Evolutionary conservation across 1,140 invertebrate genomes (phyloP).

Genomic region (Euwallacea similis): DNA sequence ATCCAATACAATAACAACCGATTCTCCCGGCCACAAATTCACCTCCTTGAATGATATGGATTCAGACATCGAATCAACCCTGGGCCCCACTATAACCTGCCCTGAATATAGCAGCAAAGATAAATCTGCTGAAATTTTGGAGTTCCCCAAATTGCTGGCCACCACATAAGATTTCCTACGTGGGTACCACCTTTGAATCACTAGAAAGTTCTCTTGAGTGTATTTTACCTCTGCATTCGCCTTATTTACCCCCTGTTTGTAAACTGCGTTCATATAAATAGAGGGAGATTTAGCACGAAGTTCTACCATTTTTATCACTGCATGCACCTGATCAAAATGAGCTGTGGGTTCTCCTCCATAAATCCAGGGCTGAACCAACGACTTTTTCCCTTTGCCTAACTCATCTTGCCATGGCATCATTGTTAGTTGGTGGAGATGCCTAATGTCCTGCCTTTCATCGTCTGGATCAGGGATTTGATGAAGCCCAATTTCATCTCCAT

Average conservation of each 20-base stretch:
- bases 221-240: slow-evolving; percentile 69
- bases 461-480: slow-evolving; percentile 56
- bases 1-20: slow-evolving; percentile 50
- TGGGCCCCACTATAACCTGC: slow-evolving; percentile 65
- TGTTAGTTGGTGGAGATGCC: slow-evolving; percentile 65
- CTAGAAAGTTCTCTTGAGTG: slow-evolving; percentile 64
- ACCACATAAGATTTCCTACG: slow-evolving; percentile 73
- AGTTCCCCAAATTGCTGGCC: slow-evolving; percentile 68
- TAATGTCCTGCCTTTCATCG: slow-evolving; percentile 63
- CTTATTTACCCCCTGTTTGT: slow-evolving; percentile 62
- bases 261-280: slow-evolving; percentile 69
- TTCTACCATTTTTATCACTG: slow-evolving; percentile 60
- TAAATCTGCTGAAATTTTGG: slow-evolving; percentile 65
- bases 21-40: slow-evolving; percentile 52
- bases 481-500: slow-evolving; percentile 76
- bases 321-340: slow-evolving; percentile 56
- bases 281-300: slow-evolving; percentile 64
- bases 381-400: slow-evolving; percentile 31
- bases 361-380: slow-evolving; percentile 61
- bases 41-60: slow-evolving; percentile 70
- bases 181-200: slow-evolving; percentile 76
- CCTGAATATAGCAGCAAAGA: slow-evolving; percentile 76
- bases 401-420: slow-evolving; percentile 64
- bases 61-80: slow-evolving; percentile 59
- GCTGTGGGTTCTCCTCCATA: slow-evolving; percentile 54